phyloP scores from a whole-genome alignment of 35 echinoderm and acorn worm species.

The Apostichopus parvimensis region DNA sequence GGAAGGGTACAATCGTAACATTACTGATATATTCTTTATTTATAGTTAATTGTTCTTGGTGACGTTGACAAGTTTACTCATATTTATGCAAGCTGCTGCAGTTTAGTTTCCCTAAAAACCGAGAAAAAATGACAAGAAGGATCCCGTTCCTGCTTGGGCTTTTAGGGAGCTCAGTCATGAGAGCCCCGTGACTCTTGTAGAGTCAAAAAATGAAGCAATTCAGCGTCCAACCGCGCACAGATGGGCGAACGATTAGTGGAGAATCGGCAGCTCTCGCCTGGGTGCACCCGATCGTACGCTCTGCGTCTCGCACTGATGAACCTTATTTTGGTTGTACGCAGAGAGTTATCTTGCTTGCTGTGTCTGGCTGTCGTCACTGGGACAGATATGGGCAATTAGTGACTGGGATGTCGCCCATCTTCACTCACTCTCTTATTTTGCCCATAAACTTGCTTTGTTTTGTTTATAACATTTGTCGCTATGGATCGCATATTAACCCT shows the following conservation, averaged over 20 bases:
- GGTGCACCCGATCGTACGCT: constrained; percentile 35
- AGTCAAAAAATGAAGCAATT: neutral
- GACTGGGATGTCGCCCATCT: constrained; percentile 22
- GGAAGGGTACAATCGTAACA: neutral
- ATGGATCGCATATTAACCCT: constrained; percentile 43
- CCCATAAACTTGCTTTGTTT: constrained; percentile 44
- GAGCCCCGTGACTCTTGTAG: neutral
- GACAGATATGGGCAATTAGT: constrained; percentile 50
- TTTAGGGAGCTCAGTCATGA: neutral
- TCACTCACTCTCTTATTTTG: constrained; percentile 32
- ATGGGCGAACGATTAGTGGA: constrained; percentile 35
- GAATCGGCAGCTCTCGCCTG: constrained; percentile 24
- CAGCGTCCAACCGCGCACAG: constrained; percentile 28
- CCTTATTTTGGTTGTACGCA: constrained; percentile 27
- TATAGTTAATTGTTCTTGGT: constrained; percentile 3
- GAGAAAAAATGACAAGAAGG: neutral
- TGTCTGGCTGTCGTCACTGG: constrained; percentile 32
- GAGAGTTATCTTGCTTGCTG: neutral
- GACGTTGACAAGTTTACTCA: neutral
- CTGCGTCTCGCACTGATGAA: constrained; percentile 30
- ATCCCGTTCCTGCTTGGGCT: neutral
- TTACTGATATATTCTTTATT: neutral
- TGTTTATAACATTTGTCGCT: constrained; percentile 53
- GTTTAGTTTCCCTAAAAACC: neutral
- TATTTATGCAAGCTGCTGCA: constrained; percentile 4